Evolutionary conservation across 1,140 invertebrate genomes (phyloP).

Genomic region (Aphaenogaster floridana): DNA sequence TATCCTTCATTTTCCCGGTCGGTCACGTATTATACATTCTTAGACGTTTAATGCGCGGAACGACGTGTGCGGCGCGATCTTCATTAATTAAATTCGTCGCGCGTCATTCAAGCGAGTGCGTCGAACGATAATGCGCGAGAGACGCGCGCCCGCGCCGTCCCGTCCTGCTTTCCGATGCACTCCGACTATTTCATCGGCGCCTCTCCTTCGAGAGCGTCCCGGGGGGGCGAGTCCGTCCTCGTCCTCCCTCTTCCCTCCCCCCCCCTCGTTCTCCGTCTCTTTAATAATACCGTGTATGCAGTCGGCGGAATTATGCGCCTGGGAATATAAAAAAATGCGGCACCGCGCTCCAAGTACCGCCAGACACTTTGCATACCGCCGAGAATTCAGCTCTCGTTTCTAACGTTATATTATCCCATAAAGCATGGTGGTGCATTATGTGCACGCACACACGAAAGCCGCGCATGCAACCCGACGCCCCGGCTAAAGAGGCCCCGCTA

Average conservation of each 20-base stretch:
- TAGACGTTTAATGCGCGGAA: constrained; percentile 45
- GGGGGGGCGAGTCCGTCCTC: background rate
- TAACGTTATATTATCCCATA: constrained; percentile 72
- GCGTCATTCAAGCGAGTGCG: constrained; percentile 49
- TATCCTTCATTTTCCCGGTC: background rate
- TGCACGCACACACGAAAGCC: constrained; percentile 53
- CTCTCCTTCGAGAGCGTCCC: background rate
- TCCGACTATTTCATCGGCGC: constrained; percentile 33
- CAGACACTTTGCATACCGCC: constrained; percentile 69
- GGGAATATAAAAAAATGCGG: constrained; percentile 57
- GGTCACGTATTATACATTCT: constrained; percentile 43
- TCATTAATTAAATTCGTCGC: constrained; percentile 45
- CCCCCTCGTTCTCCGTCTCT: background rate
- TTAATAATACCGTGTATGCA: constrained; percentile 66
- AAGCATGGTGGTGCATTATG: constrained; percentile 57
- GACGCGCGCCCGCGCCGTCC: background rate
- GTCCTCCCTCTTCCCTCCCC: background rate
- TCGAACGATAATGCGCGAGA: constrained; percentile 60
- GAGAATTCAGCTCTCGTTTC: constrained; percentile 67
- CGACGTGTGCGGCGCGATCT: constrained; percentile 4
- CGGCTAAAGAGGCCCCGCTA: constrained; percentile 44
- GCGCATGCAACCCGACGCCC: constrained; percentile 37
- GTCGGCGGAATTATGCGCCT: constrained; percentile 56
- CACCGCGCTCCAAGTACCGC: constrained; percentile 5
- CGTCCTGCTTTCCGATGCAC: constrained; percentile 36